phyloP scores from a whole-genome alignment of 1,140 invertebrate species.

The Drosophila sechellia region DNA sequence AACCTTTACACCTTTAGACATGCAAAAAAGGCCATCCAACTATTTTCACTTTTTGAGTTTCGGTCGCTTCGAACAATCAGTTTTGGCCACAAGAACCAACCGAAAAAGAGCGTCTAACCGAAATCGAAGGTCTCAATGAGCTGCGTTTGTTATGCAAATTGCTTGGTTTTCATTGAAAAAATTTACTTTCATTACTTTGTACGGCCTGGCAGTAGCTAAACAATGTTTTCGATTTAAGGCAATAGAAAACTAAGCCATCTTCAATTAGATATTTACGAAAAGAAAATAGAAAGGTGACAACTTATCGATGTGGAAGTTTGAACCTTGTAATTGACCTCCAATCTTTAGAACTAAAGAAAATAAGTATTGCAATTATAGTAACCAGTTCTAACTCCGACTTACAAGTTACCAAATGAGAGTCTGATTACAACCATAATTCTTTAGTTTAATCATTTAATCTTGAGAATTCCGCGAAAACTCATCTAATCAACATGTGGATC shows the following conservation, averaged over 20 bases:
- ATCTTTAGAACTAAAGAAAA: no score
- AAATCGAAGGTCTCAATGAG: constrained; percentile 33
- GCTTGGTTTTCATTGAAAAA: constrained; percentile 68
- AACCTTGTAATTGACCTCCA: neutral
- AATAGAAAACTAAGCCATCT: constrained; percentile 43
- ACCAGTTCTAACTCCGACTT: no score
- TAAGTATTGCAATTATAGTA: no score
- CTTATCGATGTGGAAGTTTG: neutral
- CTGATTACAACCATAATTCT: neutral
- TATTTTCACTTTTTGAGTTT: constrained; percentile 71
- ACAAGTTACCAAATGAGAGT: neutral
- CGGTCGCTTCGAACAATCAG: constrained; percentile 18
- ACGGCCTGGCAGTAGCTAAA: constrained; percentile 27
- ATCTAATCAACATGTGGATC: constrained; percentile 18
- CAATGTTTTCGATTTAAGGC: constrained; percentile 25
- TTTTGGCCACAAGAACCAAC: constrained; percentile 40
- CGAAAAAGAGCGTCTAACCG: constrained; percentile 23
- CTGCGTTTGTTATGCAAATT: constrained; percentile 68
- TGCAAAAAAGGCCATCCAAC: constrained; percentile 70
- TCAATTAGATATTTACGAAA: neutral
- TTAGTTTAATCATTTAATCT: neutral
- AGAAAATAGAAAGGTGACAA: constrained; percentile 29
- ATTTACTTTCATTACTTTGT: constrained; percentile 77
- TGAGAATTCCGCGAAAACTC: neutral
- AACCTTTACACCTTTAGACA: constrained; percentile 52